These are phyloP conservation scores for Aegithalos caudatus DNA, from an alignment of 2,113 vertebrate genomes.

Conservation along the genomic window DNA sequence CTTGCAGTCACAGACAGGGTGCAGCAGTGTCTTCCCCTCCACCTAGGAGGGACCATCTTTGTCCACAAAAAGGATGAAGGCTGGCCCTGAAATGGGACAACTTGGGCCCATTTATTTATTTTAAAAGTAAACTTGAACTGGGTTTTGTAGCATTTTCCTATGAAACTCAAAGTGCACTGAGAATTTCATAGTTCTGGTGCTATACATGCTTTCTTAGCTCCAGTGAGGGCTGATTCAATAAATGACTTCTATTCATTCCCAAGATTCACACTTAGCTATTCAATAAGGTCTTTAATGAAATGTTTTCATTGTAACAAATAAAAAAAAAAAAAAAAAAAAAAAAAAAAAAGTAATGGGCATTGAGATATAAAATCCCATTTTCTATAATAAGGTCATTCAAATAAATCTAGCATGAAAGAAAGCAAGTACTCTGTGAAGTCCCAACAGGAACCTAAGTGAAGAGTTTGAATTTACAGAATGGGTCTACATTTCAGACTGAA, in stretches of 20 bases:
- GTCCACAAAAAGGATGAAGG: background rate
- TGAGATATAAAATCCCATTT: conserved; percentile 59
- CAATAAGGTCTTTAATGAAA: conserved; percentile 15
- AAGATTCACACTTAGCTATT: conserved; percentile 43
- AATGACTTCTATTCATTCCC: conserved; percentile 10
- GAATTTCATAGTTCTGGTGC: background rate
- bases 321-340: background rate
- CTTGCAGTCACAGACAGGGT: background rate
- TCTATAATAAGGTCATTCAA: conserved; percentile 59
- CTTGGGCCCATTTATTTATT: background rate
- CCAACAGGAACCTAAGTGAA: conserved; percentile 30
- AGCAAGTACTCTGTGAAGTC: conserved; percentile 44
- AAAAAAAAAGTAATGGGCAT: conserved; percentile 12
- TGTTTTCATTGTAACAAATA: conserved; percentile 50
- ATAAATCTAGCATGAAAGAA: conserved; percentile 63
- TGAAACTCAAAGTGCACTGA: background rate
- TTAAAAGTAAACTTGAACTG: background rate
- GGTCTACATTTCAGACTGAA: conserved; percentile 1
- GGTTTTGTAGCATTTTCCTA: background rate
- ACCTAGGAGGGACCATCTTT: background rate
- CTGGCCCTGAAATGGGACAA: background rate
- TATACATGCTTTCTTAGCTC: background rate
- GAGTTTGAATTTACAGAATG: conserved; percentile 19
- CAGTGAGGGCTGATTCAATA: background rate
- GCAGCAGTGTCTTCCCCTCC: background rate